Conservation (phyloP, 1,140 invertebrate species). For the Magallana angulata region DNA sequence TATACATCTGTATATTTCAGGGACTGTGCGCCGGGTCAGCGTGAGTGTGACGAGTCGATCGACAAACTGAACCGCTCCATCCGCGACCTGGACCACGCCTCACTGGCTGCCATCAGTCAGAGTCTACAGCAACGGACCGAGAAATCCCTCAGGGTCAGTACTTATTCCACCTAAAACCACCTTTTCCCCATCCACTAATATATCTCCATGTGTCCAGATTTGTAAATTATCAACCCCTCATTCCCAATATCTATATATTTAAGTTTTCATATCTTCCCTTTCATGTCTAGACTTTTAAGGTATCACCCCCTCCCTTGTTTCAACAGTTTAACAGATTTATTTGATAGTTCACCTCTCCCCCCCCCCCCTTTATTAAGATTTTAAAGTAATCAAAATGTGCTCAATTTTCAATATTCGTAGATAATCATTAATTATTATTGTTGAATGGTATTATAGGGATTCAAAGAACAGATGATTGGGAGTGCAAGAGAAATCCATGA, state of each 20-base stretch:
- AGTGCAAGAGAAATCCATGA: constrained; percentile 82
- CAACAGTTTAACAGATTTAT: no score
- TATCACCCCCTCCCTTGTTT: no score
- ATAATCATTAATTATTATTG: no score
- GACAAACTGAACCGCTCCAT: constrained; percentile 88
- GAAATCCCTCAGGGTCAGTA: constrained; percentile 84
- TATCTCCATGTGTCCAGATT: neutral
- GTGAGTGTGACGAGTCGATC: constrained; percentile 93
- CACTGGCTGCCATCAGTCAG: constrained; percentile 92
- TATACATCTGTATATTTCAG: constrained; percentile 79
- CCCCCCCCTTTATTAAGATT: no score
- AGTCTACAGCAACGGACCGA: constrained; percentile 86
- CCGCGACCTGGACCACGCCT: constrained; percentile 91
- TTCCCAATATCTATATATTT: no score
- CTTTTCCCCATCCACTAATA: neutral
- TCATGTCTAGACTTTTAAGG: no score
- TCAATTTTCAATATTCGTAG: no score
- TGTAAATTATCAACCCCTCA: neutral
- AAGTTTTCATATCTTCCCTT: no score
- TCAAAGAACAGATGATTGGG: constrained; percentile 86
- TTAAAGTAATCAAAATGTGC: no score
- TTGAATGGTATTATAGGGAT: constrained; percentile 79
- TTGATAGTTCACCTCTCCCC: no score
- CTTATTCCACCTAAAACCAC: neutral
- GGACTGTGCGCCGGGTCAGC: constrained; percentile 96